phyloP scores from a whole-genome alignment of 2,888 invertebrate species.

The Temnothorax rugatulus region DNA sequence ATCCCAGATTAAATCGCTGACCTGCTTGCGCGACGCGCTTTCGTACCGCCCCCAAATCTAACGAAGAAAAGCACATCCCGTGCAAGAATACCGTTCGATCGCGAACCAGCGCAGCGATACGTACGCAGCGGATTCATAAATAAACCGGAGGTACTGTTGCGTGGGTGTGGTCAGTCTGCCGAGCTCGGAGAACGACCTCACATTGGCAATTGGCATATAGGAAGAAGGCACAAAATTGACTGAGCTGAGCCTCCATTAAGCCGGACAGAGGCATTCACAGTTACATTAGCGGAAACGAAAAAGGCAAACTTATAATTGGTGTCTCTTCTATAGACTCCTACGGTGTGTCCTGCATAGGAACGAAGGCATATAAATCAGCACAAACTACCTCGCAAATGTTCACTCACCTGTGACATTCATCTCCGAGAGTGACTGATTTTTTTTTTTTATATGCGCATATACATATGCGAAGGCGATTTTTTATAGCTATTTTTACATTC shows the following conservation, averaged over 20 bases:
- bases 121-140: constrained; percentile 70
- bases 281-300: constrained; percentile 41
- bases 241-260: constrained; percentile 18
- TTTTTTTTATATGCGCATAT: neutral
- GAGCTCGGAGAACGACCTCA: constrained; percentile 67
- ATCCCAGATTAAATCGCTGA: constrained; percentile 65
- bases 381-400: constrained; percentile 17
- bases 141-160: constrained; percentile 73
- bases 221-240: constrained; percentile 9
- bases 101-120: constrained; percentile 40
- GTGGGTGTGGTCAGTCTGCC: constrained; percentile 75
- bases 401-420: neutral
- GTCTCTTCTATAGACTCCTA: neutral
- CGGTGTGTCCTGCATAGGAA: neutral
- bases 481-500: neutral
- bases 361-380: constrained; percentile 8
- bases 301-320: constrained; percentile 40
- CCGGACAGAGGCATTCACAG: neutral
- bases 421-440: neutral
- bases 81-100: constrained; percentile 54
- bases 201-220: constrained; percentile 16
- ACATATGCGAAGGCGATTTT: neutral
- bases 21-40: constrained; percentile 25
- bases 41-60: constrained; percentile 47
- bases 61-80: constrained; percentile 53